These are phyloP conservation scores for Danionella cerebrum DNA, from an alignment of 2,113 vertebrate species.

Conservation along the genomic window DNA sequence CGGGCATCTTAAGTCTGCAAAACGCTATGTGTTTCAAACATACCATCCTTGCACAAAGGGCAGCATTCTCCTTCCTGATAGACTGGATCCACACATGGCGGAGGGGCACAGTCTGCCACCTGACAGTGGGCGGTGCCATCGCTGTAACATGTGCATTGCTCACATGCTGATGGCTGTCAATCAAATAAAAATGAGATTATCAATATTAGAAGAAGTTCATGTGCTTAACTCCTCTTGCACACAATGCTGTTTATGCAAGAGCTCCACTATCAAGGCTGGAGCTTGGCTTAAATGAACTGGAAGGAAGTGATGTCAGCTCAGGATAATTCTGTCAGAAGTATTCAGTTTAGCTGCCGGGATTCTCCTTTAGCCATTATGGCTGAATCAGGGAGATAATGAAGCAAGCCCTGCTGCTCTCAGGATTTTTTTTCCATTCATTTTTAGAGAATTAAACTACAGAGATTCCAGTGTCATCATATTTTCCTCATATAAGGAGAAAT, in stretches of 20 bases:
- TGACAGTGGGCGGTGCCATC: slow-evolving; percentile 73
- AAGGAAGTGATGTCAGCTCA: slow-evolving; percentile 17
- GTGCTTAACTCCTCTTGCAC: background rate
- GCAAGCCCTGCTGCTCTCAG: background rate
- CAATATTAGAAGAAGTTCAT: background rate
- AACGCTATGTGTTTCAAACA: no score
- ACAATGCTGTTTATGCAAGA: slow-evolving; percentile 18
- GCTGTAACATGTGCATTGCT: slow-evolving; percentile 71
- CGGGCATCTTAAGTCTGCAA: no score
- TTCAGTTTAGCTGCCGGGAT: slow-evolving; percentile 18
- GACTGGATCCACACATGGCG: slow-evolving; percentile 70
- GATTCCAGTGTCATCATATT: background rate
- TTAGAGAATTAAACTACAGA: background rate
- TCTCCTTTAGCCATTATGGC: slow-evolving; percentile 33
- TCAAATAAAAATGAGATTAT: slow-evolving; percentile 7
- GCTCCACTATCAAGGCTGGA: background rate
- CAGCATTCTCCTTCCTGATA: slow-evolving; percentile 72
- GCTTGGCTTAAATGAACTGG: slow-evolving; percentile 23
- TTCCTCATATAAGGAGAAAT: no score
- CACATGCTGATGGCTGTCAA: slow-evolving; percentile 71
- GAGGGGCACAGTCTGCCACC: slow-evolving; percentile 74
- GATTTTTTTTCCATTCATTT: background rate
- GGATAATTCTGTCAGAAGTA: background rate
- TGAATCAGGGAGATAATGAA: slow-evolving; percentile 19
- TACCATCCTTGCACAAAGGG: slow-evolving; percentile 72